Conservation (phyloP, 2,888 invertebrate species). For the Onchidella celtica region DNA sequence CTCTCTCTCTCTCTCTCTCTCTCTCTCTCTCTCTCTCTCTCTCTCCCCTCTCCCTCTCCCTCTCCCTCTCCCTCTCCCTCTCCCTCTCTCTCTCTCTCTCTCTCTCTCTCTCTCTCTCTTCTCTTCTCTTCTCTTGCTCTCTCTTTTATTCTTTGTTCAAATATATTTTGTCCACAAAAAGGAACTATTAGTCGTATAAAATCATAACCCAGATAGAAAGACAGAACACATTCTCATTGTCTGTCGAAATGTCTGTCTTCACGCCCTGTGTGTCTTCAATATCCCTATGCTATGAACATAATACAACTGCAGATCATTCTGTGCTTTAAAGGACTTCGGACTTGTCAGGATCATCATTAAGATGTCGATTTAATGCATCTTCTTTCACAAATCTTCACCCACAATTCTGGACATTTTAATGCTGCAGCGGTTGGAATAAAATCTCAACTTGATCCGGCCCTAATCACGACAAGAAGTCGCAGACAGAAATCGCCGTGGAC, state of each 20-base stretch:
- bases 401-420: background rate
- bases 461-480: too few relatives aligned
- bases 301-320: too few relatives aligned
- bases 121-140: background rate
- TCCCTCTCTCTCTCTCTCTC: background rate
- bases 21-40: background rate
- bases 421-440: background rate
- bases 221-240: background rate
- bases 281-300: too few relatives aligned
- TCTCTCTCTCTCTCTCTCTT: background rate
- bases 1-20: background rate
- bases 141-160: background rate
- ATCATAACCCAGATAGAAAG: background rate
- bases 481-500: background rate
- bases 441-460: too few relatives aligned
- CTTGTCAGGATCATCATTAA: background rate
- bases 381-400: background rate
- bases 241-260: too few relatives aligned
- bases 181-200: too few relatives aligned
- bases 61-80: constrained; percentile 4
- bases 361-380: background rate
- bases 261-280: too few relatives aligned
- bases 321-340: too few relatives aligned
- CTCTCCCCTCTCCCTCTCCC: background rate
- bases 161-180: too few relatives aligned